phyloP scores from a whole-genome alignment of 2,797 vertebrate species.

The Ibycter americanus region DNA sequence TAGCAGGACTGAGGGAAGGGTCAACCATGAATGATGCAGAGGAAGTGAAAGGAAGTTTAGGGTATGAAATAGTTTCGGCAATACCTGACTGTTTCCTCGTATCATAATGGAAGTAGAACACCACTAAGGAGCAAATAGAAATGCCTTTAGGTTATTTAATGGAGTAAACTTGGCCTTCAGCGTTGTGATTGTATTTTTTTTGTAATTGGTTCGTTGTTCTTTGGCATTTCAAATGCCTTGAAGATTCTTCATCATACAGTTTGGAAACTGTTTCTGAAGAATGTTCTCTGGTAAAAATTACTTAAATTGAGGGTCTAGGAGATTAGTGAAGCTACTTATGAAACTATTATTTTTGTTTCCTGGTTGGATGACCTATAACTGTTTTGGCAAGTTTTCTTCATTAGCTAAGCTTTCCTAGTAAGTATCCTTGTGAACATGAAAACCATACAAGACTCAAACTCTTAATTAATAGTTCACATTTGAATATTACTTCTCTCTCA shows the following conservation, averaged over 20 bases:
- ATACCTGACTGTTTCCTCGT: not conserved
- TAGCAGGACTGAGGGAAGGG: not conserved
- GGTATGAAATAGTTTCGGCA: not conserved
- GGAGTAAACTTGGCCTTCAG: not conserved
- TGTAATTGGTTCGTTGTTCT: not conserved
- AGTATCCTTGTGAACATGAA: not conserved
- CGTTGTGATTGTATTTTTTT: not conserved
- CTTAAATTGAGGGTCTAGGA: not conserved
- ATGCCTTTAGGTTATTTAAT: not conserved
- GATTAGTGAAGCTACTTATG: not conserved
- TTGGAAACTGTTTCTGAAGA: not conserved
- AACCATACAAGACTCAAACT: not conserved
- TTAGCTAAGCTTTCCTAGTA: not conserved
- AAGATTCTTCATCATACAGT: not conserved
- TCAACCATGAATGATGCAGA: not conserved
- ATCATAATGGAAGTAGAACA: not conserved
- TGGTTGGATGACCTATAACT: not conserved
- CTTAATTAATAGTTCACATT: not conserved
- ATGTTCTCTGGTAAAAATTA: not conserved
- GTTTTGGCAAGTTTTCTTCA: not conserved
- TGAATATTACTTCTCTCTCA: not conserved
- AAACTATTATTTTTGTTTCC: not conserved
- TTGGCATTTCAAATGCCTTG: not conserved
- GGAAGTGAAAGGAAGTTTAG: not conserved
- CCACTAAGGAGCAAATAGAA: not conserved